Conservation (phyloP, 92 coral and sea anemone genomes). For the Muricea muricata region DNA sequence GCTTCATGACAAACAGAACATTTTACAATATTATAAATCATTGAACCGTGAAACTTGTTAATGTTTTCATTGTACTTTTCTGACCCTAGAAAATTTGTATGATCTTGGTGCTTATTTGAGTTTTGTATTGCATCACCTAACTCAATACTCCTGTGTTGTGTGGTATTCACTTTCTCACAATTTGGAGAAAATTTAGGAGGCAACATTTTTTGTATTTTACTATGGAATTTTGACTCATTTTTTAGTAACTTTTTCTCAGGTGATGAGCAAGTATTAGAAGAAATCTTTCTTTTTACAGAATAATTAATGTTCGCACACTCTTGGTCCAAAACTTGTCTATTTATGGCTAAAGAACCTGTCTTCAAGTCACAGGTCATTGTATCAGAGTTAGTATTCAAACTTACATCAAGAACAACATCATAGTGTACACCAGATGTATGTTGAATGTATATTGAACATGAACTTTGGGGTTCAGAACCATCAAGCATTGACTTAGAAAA, state of each 20-base stretch:
- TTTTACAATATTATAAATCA: slow-evolving; percentile 47
- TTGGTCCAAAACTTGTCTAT: not conserved
- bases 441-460: slow-evolving; percentile 55
- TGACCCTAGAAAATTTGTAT: not conserved
- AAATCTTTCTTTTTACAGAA: not conserved
- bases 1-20: slow-evolving; percentile 63
- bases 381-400: slow-evolving; percentile 39
- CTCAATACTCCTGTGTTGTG: not conserved
- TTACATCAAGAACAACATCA: slow-evolving; percentile 65
- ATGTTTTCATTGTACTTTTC: slow-evolving; percentile 21
- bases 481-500: slow-evolving; percentile 54
- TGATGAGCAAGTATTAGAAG: not conserved
- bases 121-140: not conserved
- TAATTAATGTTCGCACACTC: not conserved
- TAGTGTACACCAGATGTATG: slow-evolving; percentile 47
- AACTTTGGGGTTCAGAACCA: slow-evolving; percentile 32
- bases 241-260: not conserved
- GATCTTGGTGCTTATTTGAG: not conserved
- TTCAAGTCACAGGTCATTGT: not conserved
- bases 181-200: not conserved
- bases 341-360: not conserved
- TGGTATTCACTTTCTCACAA: not conserved
- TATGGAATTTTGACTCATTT: not conserved
- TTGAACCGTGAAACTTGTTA: slow-evolving; percentile 51
- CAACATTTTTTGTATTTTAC: not conserved